A percentile compares a stretch with the other conserved stretches of the same genome.
Conservation (phyloP, 2,888 invertebrate species). For the Catocala fraxini region DNA sequence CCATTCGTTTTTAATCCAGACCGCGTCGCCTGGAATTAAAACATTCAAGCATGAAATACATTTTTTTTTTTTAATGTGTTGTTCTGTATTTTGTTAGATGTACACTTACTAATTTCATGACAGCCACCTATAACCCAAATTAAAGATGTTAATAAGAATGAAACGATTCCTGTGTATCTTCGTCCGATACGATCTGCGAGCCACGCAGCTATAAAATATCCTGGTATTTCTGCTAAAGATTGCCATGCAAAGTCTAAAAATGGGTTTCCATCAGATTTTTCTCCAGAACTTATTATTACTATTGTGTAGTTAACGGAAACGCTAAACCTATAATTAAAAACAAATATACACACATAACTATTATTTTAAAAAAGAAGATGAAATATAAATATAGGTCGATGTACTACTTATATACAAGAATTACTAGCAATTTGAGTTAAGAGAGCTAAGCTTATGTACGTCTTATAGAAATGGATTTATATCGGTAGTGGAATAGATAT, state of each 20-base stretch:
- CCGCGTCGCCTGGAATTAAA: constrained; percentile 38
- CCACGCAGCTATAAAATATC: constrained; percentile 87
- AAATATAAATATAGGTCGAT: no score
- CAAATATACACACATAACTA: not conserved
- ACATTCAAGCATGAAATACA: not conserved
- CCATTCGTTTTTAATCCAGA: constrained; percentile 58
- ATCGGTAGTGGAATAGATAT: no score
- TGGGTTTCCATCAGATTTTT: constrained; percentile 89
- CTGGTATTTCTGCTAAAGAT: constrained; percentile 89
- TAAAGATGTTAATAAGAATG: constrained; percentile 52
- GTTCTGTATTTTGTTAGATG: no score
- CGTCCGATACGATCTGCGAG: constrained; percentile 68
- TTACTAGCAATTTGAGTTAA: no score
- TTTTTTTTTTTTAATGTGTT: not conserved
- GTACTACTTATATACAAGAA: no score
- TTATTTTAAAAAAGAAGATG: no score
- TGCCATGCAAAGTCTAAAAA: constrained; percentile 90
- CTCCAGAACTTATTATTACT: constrained; percentile 79
- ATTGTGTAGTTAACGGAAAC: constrained; percentile 83
- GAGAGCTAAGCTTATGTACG: no score
- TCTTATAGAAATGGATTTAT: no score
- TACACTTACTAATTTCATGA: constrained; percentile 48
- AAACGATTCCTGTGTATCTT: constrained; percentile 58
- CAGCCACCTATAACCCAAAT: constrained; percentile 59
- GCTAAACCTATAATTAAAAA: constrained; percentile 72